Conservation (phyloP, 2,888 invertebrate species). For the Stenodema calcarata region DNA sequence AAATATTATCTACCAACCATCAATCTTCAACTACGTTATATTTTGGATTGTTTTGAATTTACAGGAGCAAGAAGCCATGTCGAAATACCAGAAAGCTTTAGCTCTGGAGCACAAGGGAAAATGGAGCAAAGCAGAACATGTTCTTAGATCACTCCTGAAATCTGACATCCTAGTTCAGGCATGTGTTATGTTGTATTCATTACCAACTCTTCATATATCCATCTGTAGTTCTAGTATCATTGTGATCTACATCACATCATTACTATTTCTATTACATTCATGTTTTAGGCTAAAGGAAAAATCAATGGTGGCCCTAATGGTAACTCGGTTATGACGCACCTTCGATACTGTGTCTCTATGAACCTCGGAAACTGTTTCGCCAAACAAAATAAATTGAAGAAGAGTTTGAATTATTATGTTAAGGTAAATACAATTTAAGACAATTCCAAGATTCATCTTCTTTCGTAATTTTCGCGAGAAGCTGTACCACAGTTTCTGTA, state of each 20-base stretch:
- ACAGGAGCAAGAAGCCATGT: conserved; percentile 81
- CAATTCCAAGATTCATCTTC: too few species aligned
- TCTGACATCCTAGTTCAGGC: conserved; percentile 69
- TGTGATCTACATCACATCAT: too few species aligned
- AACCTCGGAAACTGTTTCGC: conserved; percentile 78
- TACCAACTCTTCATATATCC: neutral
- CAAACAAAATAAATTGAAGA: conserved; percentile 67
- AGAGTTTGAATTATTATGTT: conserved; percentile 74
- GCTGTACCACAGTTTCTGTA: too few species aligned
- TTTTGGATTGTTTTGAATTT: neutral
- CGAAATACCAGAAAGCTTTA: conserved; percentile 80
- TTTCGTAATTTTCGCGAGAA: too few species aligned
- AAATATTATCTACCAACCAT: too few species aligned
- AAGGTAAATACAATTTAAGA: conserved; percentile 65
- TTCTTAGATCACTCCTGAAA: conserved; percentile 72
- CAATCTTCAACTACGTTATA: neutral
- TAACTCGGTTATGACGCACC: conserved; percentile 58
- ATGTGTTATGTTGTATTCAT: neutral
- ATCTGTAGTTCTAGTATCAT: too few species aligned
- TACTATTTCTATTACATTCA: too few species aligned
- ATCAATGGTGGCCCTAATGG: conserved; percentile 46
- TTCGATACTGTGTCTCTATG: conserved; percentile 84
- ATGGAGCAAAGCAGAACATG: conserved; percentile 70
- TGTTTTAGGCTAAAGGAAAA: conserved; percentile 34
- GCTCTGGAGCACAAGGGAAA: conserved; percentile 72